These are phyloP conservation scores for Schizopygopsis malacanthus DNA, from an alignment of 2,797 vertebrate species.

Conservation along the genomic window DNA sequence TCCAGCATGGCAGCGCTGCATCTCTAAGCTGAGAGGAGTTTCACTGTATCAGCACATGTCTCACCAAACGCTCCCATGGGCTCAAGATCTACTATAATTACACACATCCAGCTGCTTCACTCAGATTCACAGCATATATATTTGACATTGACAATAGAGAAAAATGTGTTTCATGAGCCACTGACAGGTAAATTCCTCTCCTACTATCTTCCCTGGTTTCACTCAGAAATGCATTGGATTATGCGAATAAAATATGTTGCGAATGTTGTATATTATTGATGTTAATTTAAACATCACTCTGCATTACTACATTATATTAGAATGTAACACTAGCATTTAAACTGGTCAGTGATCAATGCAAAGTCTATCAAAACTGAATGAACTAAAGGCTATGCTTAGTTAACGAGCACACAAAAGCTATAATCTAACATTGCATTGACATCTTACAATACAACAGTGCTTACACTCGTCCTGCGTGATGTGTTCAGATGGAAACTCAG, in stretches of 20 bases:
- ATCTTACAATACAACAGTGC: not conserved
- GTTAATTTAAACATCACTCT: not conserved
- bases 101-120: not conserved
- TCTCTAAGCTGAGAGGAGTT: not conserved
- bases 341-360: not conserved
- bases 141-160: not conserved
- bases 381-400: not conserved
- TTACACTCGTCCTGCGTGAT: too few relatives aligned
- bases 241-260: not conserved
- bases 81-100: too few relatives aligned
- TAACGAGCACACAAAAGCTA: not conserved
- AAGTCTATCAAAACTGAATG: not conserved
- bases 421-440: not conserved
- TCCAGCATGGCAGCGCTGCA: too few relatives aligned
- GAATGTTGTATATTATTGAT: not conserved
- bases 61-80: not conserved
- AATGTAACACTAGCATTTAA: not conserved
- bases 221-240: not conserved
- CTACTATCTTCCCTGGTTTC: not conserved
- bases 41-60: not conserved
- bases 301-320: not conserved
- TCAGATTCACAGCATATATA: not conserved
- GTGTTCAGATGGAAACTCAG: too few relatives aligned
- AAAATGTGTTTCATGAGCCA: not conserved
- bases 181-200: not conserved